A percentile compares a stretch with the other conserved stretches of the same genome.
Conservation (phyloP, 23 tunicate genomes). For the Styela plicata region DNA sequence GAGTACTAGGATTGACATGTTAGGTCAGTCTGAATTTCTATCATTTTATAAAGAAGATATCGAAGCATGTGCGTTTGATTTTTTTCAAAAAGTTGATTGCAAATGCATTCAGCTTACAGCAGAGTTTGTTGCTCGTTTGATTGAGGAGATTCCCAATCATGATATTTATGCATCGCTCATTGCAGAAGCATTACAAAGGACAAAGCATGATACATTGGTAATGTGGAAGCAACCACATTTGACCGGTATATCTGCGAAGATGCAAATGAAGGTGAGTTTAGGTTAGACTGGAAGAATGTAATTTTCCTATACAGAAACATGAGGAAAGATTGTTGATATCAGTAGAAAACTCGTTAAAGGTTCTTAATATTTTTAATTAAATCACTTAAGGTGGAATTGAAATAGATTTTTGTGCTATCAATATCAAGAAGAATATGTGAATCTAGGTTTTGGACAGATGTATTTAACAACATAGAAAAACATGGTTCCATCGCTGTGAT, state of each 20-base stretch:
- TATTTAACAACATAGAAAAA: too few species aligned
- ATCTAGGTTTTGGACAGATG: too few species aligned
- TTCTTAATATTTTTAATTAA: too few species aligned
- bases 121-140: conserved; percentile 47
- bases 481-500: too few species aligned
- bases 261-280: neutral
- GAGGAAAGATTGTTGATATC: too few species aligned
- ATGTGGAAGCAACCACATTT: neutral
- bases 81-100: conserved; percentile 42
- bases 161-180: conserved; percentile 31
- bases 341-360: too few species aligned
- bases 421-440: too few species aligned
- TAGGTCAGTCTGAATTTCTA: neutral
- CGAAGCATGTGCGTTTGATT: conserved; percentile 5
- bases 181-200: conserved; percentile 3
- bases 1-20: neutral
- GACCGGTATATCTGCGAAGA: neutral
- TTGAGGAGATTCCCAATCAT: conserved; percentile 55
- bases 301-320: too few species aligned
- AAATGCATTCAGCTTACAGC: conserved; percentile 43
- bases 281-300: too few species aligned
- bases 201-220: neutral
- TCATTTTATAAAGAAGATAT: conserved; percentile 3
- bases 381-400: too few species aligned
- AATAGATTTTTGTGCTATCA: too few species aligned